These are phyloP conservation scores for Oscheius onirici DNA, from an alignment of 2,888 invertebrate species.

Conservation along the genomic window DNA sequence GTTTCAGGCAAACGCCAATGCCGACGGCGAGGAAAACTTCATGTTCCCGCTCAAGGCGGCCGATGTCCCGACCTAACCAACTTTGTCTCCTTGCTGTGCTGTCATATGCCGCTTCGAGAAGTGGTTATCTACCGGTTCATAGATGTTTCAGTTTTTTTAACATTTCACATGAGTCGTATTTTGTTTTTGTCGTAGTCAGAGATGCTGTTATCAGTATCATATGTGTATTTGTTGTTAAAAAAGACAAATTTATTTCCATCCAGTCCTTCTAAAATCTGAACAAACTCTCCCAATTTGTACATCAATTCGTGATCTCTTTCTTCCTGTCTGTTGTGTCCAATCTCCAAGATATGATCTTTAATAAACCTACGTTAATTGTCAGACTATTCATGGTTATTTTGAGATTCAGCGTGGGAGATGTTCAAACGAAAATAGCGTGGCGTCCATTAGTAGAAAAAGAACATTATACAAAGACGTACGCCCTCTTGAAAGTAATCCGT, in stretches of 20 bases:
- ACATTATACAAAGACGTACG: too few species aligned
- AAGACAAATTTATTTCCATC: neutral
- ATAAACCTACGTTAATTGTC: too few species aligned
- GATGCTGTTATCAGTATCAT: neutral
- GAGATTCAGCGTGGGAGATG: too few species aligned
- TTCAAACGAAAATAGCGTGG: too few species aligned
- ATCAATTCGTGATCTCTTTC: neutral
- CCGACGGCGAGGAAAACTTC: constrained; percentile 65
- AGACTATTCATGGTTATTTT: too few species aligned
- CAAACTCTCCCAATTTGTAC: neutral
- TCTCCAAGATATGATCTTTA: too few species aligned
- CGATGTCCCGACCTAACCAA: constrained; percentile 55
- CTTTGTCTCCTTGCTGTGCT: constrained; percentile 12
- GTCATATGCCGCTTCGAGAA: constrained; percentile 26
- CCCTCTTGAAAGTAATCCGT: too few species aligned
- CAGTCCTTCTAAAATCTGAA: neutral
- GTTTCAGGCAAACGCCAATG: constrained; percentile 67
- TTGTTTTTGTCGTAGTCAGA: neutral
- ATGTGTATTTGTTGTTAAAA: neutral
- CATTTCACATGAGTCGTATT: neutral
- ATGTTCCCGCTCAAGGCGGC: constrained; percentile 66
- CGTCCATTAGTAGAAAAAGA: too few species aligned
- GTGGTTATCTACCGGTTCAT: constrained; percentile 25
- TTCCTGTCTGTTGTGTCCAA: too few species aligned
- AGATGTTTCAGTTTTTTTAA: constrained; percentile 1